Conservation (phyloP, 92 coral and sea anemone genomes). For the Bergia sp. region DNA sequence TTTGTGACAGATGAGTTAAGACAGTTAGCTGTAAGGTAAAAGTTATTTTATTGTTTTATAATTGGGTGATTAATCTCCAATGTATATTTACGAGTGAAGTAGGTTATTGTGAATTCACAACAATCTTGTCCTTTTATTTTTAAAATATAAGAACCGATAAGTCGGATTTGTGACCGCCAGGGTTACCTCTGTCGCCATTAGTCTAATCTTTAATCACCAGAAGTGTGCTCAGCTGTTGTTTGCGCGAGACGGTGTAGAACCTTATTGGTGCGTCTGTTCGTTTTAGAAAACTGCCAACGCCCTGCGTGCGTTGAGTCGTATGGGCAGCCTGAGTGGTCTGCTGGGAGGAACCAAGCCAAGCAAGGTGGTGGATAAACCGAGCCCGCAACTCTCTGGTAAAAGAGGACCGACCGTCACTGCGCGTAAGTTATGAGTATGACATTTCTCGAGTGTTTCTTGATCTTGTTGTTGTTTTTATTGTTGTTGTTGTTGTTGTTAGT, state of each 20-base stretch:
- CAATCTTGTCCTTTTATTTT: not conserved
- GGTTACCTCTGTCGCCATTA: no score
- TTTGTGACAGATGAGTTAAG: not conserved
- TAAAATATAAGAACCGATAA: not conserved
- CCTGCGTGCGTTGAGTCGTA: conserved; percentile 91
- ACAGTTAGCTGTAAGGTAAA: not conserved
- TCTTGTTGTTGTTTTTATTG: not conserved
- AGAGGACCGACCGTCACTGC: conserved; percentile 34
- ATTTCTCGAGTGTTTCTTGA: not conserved
- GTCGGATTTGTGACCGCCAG: no score
- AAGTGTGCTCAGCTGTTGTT: no score
- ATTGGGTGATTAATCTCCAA: not conserved
- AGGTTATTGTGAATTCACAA: no score
- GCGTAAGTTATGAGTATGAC: not conserved
- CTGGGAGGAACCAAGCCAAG: conserved; percentile 68
- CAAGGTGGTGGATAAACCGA: conserved; percentile 27
- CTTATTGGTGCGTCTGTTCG: no score
- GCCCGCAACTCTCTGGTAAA: conserved; percentile 48
- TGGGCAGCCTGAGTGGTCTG: conserved; percentile 84
- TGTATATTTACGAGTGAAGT: no score
- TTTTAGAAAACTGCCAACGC: conserved; percentile 95
- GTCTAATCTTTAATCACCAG: no score
- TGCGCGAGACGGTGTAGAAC: no score
- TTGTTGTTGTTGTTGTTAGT: not conserved
- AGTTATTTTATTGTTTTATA: no score